Evolutionary conservation across 2,113 vertebrate genomes (phyloP), one percentile per base, ranked within the genome.

Genomic region (Lepidothrix coronata): DNA sequence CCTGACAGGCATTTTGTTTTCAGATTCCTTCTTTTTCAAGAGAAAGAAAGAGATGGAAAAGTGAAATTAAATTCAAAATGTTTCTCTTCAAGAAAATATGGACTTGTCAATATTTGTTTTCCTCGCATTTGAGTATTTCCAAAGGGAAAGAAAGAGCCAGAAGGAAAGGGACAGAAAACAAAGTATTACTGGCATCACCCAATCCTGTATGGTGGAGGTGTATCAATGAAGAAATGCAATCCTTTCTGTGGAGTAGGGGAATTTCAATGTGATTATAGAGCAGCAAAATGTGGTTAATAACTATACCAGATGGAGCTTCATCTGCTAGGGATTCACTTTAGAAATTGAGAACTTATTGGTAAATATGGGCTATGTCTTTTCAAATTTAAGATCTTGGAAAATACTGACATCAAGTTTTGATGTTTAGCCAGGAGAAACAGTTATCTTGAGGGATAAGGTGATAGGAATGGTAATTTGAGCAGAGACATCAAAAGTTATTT

Each of bases 281-380:
- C 30, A 73, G 59, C 14, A 88, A 91, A 93, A 85, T 93, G 25
- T 30, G 85, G 54, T 65, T 94, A 94, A 73, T 85, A 88, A 77
- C 71, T 75, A 31, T 55, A 30, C 74, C 94, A 96, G 77, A 94
- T 91, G 83, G 88, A 89, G 74, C 41, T 88, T 76, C 27, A 68
- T 88, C 94, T 95, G 33, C 67, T 82, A 73, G 46, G 52, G 13
- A 82, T 93, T 93, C 4, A 2, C 39, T 83, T 85, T 55, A 79
- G 66, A 91, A 89, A 85, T 57, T 3, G 12, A 91, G 48, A 81
- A 92, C 93, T 70, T 85, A 78, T 76, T 68, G 44, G 22, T 66
- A 88, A 95, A 96, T 93, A 90, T 41, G 51, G 67, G 14, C 27
- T 82, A 43, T 90, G 88, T 77, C 85, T 83, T 96, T 96, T 94